Conservation (phyloP, 2,113 vertebrate species). For the Nycticebus coucang region DNA sequence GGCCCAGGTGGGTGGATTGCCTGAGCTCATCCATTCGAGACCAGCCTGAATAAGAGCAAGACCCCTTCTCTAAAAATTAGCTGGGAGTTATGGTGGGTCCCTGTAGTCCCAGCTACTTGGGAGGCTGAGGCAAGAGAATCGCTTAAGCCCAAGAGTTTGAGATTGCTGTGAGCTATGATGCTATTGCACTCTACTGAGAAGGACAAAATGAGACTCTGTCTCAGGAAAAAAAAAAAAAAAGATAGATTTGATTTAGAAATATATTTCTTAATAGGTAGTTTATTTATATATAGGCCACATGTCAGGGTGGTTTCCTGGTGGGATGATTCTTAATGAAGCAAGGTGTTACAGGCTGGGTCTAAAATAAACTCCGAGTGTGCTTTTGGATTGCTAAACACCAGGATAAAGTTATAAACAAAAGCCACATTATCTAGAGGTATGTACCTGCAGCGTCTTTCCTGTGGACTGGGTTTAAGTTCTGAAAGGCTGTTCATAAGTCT, state of each 20-base stretch:
- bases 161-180: too few species aligned
- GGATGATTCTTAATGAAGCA: background rate
- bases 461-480: background rate
- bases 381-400: background rate
- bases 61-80: too few species aligned
- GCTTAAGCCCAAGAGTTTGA: too few species aligned
- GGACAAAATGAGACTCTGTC: too few species aligned
- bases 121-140: too few species aligned
- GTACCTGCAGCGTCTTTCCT: background rate
- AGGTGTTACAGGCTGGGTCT: background rate
- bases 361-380: background rate
- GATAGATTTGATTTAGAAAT: background rate
- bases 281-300: background rate
- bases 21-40: too few species aligned
- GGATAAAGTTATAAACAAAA: background rate
- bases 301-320: background rate
- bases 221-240: background rate
- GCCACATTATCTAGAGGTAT: background rate
- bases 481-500: background rate
- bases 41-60: too few species aligned
- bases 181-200: too few species aligned
- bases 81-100: too few species aligned
- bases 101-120: too few species aligned
- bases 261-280: background rate
- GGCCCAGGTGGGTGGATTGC: too few species aligned